phyloP scores from a whole-genome alignment of 2,888 invertebrate genomes.

The Bedellia somnulentella region DNA sequence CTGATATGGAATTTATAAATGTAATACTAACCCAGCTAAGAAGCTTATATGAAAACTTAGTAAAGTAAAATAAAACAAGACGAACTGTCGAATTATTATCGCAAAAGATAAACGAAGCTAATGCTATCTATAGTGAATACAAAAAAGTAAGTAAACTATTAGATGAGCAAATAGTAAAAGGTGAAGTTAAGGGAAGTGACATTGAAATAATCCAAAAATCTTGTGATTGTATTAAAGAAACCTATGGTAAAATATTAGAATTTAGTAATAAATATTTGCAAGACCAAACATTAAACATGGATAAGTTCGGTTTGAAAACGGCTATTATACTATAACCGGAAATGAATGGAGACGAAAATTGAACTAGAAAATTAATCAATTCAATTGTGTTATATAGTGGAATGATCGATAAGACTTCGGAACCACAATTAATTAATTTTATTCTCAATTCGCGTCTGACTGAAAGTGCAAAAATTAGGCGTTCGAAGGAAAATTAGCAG shows the following conservation, averaged over 20 bases:
- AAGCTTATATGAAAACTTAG: too few species aligned
- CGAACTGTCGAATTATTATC: too few species aligned
- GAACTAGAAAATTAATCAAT: slow-evolving; percentile 5
- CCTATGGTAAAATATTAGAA: too few species aligned
- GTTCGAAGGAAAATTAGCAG: slow-evolving; percentile 5
- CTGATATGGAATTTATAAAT: too few species aligned
- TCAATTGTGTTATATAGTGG: slow-evolving; percentile 7
- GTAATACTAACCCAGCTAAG: too few species aligned
- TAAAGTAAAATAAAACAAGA: too few species aligned
- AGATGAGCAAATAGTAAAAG: too few species aligned
- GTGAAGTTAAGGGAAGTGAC: too few species aligned
- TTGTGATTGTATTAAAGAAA: background rate
- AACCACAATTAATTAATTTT: slow-evolving; percentile 10
- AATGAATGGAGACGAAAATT: slow-evolving; percentile 6
- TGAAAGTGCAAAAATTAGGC: slow-evolving; percentile 5
- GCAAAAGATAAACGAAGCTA: too few species aligned
- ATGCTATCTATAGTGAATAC: too few species aligned
- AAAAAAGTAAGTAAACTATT: too few species aligned
- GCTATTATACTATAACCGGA: slow-evolving; percentile 8
- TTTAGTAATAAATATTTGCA: background rate
- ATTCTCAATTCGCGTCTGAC: slow-evolving; percentile 9
- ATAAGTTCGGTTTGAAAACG: slow-evolving; percentile 8
- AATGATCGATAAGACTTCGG: slow-evolving; percentile 6
- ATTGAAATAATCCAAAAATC: too few species aligned
- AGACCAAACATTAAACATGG: slow-evolving; percentile 1